Evolutionary conservation across 2,113 vertebrate species (phyloP).

Genomic region (Polypterus senegalus): DNA sequence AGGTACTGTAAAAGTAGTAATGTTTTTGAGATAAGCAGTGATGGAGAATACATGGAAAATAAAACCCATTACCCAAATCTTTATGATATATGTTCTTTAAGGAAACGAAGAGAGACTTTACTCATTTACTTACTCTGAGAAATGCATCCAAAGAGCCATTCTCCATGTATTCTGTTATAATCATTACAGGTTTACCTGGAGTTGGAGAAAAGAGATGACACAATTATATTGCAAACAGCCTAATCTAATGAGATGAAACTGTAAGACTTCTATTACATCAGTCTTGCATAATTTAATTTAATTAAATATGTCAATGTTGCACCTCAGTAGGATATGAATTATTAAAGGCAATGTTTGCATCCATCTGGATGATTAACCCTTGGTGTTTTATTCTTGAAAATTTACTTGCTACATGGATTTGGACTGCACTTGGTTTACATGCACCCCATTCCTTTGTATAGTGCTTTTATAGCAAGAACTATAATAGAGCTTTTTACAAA

Average conservation of each 20-base stretch:
- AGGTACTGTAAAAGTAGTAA: no score
- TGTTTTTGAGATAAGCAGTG: no score
- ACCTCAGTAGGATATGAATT: slow-evolving; percentile 50
- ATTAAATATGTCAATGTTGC: slow-evolving; percentile 49
- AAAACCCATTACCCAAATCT: no score
- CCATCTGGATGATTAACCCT: slow-evolving; percentile 59
- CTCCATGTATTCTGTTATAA: slow-evolving; percentile 99
- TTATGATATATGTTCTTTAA: no score
- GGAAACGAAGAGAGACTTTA: no score
- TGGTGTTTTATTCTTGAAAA: slow-evolving; percentile 23
- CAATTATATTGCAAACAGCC: slow-evolving; percentile 37
- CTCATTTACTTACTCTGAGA: slow-evolving; percentile 72
- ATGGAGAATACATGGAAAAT: no score
- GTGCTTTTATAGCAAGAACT: no score
- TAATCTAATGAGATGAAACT: slow-evolving; percentile 56
- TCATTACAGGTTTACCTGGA: slow-evolving; percentile 98
- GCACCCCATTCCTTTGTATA: no score
- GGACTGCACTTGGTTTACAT: no score
- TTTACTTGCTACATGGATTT: no score
- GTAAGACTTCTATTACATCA: slow-evolving; percentile 53
- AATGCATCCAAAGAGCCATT: slow-evolving; percentile 96
- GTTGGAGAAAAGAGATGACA: slow-evolving; percentile 40
- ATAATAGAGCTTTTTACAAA: no score
- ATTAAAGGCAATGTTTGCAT: slow-evolving; percentile 41
- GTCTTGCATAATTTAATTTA: slow-evolving; percentile 53